Percentiles rank a stretch among this genome's conserved stretches.
These are phyloP conservation scores for Coccyzus lansbergi DNA, from an alignment of 2,797 vertebrate species.

Conservation along the genomic window DNA sequence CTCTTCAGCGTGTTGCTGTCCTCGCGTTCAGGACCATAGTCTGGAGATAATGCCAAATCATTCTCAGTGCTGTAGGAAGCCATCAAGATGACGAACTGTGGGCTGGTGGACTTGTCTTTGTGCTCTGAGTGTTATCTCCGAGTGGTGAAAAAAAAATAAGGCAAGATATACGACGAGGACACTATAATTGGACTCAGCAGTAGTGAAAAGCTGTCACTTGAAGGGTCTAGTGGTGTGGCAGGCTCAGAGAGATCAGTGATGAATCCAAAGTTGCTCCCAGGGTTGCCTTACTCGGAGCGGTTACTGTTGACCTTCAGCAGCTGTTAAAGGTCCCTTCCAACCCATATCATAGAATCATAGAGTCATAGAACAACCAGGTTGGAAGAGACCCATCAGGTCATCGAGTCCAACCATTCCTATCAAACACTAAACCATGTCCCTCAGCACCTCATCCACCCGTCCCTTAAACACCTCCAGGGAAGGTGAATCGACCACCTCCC, in stretches of 20 bases:
- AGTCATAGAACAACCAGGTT: too few species aligned
- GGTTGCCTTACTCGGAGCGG: not conserved
- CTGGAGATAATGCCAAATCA: not conserved
- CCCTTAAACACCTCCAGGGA: too few species aligned
- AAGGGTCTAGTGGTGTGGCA: not conserved
- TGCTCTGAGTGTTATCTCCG: not conserved
- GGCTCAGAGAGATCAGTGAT: not conserved
- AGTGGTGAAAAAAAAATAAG: not conserved
- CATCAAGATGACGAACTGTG: not conserved
- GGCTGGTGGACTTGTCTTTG: not conserved
- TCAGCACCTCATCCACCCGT: too few species aligned
- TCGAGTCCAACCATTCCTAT: too few species aligned
- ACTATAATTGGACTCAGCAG: not conserved
- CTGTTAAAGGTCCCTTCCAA: not conserved
- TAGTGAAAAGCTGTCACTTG: not conserved
- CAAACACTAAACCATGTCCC: too few species aligned
- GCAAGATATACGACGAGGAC: not conserved
- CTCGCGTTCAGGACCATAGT: not conserved
- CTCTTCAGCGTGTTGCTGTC: not conserved
- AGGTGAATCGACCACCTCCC: too few species aligned
- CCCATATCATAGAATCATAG: too few species aligned
- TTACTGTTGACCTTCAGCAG: not conserved
- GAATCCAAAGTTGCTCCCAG: not conserved
- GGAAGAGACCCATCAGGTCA: too few species aligned
- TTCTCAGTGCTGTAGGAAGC: not conserved